Base-by-base conservation (phyloP, 2,888 invertebrate species). In the Aspidiotus rigidus region DNA sequence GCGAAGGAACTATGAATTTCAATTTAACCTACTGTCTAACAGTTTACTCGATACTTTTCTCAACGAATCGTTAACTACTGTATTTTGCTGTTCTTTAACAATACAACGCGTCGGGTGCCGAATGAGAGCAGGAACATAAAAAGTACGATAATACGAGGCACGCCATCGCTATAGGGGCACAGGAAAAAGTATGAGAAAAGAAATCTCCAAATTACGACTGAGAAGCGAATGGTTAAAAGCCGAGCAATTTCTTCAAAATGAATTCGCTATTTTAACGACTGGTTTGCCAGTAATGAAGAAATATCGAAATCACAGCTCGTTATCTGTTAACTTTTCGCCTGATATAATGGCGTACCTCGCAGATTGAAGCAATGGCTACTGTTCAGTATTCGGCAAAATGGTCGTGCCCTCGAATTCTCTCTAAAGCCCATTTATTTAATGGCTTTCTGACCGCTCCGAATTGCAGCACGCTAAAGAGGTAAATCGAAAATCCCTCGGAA, bases 301-400 rank as follows among this genome's bases (percentile, higher is more conserved):
- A 66, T 66, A 66, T 66, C 59, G 66, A 66, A 66, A 66, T 66
- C 66, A 66, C 66, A 59, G 67, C 67, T 67, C 67, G 67, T 67
- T 67, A 67, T 67, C 67, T 67, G 60, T 67, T 67, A 67, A 67
- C 67, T 67, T 67, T 67, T 57, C 67, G 67, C 67, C 67, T 66
- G 66, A 66, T 66, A 66, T 66, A 67, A 67, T 67, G 60, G 67
- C 67, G 42, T 41, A 15, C 44, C 57, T 28, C 67, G 59, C 62
- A 67, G 67, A 67, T 67, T 67, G 67, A 67, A 67, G 67, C 67
- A 60, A 67, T 67, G 60, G 67, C 67, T 41, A 42, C 13, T 13
- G 59, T 17, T 9, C 16, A 7, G 59, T 9, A 17, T 59, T 16
- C 55, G 56, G 28, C 57, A 60, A 67, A 67, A 67, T 67, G 67